phyloP scores from a whole-genome alignment of 1,140 invertebrate species.

The Maconellicoccus hirsutus region DNA sequence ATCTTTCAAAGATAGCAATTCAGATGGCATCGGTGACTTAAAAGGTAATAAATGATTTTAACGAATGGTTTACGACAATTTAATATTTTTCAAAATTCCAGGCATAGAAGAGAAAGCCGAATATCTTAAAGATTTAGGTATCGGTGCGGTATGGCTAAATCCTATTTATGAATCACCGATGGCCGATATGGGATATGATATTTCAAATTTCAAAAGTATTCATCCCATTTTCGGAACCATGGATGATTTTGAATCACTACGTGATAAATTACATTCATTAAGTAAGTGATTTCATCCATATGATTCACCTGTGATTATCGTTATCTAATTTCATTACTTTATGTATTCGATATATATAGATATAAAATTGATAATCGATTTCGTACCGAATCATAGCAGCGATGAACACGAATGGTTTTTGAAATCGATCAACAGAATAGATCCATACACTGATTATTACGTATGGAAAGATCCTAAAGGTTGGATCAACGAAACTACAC shows the following conservation, averaged over 20 bases:
- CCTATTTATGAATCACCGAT: slow-evolving; percentile 37
- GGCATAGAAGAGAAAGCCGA: slow-evolving; percentile 42
- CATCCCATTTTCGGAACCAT: slow-evolving; percentile 19
- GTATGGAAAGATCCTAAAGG: slow-evolving; percentile 52
- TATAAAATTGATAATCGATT: slow-evolving; percentile 69
- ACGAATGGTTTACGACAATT: no score
- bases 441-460: slow-evolving; percentile 59
- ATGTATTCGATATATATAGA: no score
- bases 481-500: slow-evolving; percentile 33
- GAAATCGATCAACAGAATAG: slow-evolving; percentile 44
- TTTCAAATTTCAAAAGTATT: slow-evolving; percentile 51
- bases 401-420: slow-evolving; percentile 65
- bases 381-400: slow-evolving; percentile 76
- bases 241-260: slow-evolving; percentile 21
- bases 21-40: slow-evolving; percentile 66
- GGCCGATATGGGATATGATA: slow-evolving; percentile 60
- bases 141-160: slow-evolving; percentile 32
- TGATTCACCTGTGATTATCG: no score
- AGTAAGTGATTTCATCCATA: no score
- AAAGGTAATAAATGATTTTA: slow-evolving; percentile 37
- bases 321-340: no score
- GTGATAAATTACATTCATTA: slow-evolving; percentile 8
- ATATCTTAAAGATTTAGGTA: slow-evolving; percentile 51
- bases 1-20: slow-evolving; percentile 65
- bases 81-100: neutral